Evolutionary conservation across 2,797 vertebrate genomes (phyloP), one percentile per base, ranked within the genome.

Genomic region (Acanthurus lineatus): DNA sequence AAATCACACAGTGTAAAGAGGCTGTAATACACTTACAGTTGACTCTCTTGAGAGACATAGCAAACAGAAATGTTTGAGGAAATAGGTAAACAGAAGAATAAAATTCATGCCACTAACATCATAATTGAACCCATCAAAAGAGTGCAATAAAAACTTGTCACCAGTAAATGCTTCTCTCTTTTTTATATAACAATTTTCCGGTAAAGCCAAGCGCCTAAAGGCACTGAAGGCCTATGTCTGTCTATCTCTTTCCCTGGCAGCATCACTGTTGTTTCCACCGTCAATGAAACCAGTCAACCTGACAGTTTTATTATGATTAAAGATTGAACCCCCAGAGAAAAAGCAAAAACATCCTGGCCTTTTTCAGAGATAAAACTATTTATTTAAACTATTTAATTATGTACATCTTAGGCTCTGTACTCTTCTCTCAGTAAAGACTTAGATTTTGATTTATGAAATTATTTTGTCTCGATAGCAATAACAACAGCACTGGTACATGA

Each of bases 311-410:
- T 17, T 16, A 19, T 20, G 40, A 78, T 76, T 70, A 32, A 62
- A 56, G 12, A 2, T 66, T 67, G 45, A 78, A 49, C 35, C 22
- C 25, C 42, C 15, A 94, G 96, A 95, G 96, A 95, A 68, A 17
- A 61, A 38, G 19, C 9, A 32, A 45, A 14, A 28, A 48, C 22
- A 35, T 47, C 16, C 16, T 6, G 15, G 9, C n/a, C 58, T 38
- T 25, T 52, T 60, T 52, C 4, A 40, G 17, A 57, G 14, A 11
- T 51, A 9, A 48, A 48, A 44, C 25, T 8, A 15, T 25, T 20
- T 40, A 53, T 59, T 69, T 40, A 51, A 4, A 54, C 15, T 20
- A 52, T 73, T 58, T 40, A 38, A 65, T 56, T 0, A 5, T 6
- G 48, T 38, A 2, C 20, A 22, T 64, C 5, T 22, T 6, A 25